Conservation (phyloP, 1,140 invertebrate species). For the Euglossa dilemma region DNA sequence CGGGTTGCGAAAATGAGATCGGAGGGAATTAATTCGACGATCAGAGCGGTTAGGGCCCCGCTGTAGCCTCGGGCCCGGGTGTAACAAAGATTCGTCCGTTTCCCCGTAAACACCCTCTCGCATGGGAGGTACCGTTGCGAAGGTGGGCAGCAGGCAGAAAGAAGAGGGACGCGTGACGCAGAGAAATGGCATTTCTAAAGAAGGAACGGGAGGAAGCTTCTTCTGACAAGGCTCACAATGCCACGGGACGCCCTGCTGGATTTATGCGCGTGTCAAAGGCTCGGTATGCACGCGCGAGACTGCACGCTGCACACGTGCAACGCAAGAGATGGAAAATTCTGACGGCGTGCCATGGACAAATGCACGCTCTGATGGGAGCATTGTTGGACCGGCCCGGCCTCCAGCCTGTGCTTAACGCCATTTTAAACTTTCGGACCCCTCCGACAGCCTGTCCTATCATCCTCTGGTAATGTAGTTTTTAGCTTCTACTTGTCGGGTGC, state of each 20-base stretch:
- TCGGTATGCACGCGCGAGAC: conserved; percentile 59
- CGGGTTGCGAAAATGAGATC: no score
- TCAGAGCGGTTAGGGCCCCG: neutral
- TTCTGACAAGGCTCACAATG: conserved; percentile 67
- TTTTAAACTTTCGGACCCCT: conserved; percentile 9
- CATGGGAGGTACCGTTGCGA: neutral
- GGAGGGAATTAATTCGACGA: neutral
- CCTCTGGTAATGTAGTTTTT: neutral
- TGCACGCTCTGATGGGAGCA: conserved; percentile 40
- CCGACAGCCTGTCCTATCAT: neutral
- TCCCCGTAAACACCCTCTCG: no score
- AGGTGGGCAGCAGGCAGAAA: conserved; percentile 32
- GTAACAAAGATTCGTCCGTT: neutral
- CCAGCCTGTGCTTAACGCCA: conserved; percentile 19
- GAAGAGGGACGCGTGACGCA: conserved; percentile 59
- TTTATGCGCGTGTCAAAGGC: conserved; percentile 68
- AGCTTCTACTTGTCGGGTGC: no score
- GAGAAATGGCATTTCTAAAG: conserved; percentile 71
- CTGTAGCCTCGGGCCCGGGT: no score
- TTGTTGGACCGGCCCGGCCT: conserved; percentile 18
- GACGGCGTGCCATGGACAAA: conserved; percentile 35
- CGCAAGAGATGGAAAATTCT: conserved; percentile 45
- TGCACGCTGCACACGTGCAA: conserved; percentile 47
- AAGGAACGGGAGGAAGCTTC: conserved; percentile 61
- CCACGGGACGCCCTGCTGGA: conserved; percentile 60